These are phyloP conservation scores for Ectropis crepuscularia DNA, from an alignment of 2,888 invertebrate genomes.

Conservation along the genomic window DNA sequence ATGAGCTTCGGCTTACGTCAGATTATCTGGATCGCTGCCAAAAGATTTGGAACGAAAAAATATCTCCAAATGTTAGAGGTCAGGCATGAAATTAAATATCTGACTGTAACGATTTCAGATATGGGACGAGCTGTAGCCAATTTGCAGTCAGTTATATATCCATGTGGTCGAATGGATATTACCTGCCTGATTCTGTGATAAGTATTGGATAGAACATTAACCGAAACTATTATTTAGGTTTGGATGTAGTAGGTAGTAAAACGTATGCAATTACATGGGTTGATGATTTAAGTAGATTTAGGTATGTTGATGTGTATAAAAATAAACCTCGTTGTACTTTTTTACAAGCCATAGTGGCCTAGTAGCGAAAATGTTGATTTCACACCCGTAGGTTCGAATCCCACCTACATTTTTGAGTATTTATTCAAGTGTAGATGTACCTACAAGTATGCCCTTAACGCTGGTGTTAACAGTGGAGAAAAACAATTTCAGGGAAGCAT, in stretches of 20 bases:
- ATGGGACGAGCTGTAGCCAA: conserved; percentile 35
- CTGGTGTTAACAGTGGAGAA: no score
- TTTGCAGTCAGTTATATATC: conserved; percentile 43
- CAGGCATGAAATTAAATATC: conserved; percentile 52
- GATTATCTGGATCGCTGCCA: conserved; percentile 64
- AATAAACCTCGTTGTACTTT: no score
- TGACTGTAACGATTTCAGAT: conserved; percentile 33
- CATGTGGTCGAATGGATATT: conserved; percentile 19
- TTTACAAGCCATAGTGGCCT: no score
- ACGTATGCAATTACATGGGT: neutral
- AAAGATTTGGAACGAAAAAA: conserved; percentile 58
- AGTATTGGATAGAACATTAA: neutral
- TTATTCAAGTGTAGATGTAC: no score
- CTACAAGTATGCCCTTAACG: no score
- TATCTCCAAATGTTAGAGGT: conserved; percentile 63
- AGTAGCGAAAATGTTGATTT: no score
- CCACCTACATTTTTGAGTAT: no score
- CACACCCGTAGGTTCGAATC: no score
- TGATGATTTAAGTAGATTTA: no score
- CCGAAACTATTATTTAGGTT: neutral
- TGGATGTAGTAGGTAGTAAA: neutral
- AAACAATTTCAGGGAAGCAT: no score
- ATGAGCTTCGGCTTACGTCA: conserved; percentile 62
- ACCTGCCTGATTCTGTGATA: conserved; percentile 18
- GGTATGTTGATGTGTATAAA: no score